Evolutionary conservation across 2,888 invertebrate genomes (phyloP), one percentile per base, ranked within the genome.

Genomic region (Eudemis profundana): DNA sequence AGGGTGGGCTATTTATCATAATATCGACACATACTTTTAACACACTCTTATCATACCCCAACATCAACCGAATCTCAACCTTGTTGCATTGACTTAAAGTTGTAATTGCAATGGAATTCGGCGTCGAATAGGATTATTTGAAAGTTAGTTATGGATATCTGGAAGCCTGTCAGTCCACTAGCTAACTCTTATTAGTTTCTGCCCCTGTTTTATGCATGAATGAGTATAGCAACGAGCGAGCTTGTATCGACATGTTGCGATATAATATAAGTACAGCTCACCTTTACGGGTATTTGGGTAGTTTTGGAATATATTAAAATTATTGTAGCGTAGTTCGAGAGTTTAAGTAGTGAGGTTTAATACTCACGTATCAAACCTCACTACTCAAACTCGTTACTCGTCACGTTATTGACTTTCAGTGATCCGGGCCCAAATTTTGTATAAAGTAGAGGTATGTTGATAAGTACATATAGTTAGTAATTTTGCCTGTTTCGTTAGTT

Each of bases 1-100:
- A 87, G 90, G 90, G 90, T 90, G 51, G 19, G 73, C 85, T 84
- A 87, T 90, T 89, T 89, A 90, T 90, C 89, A 90, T 89, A 90
- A 87, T 87, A 89, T 64, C 50, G 42, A 64, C 64, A 44, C 7
- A 12, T 36, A 36, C 4, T 21, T 44, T 8, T 27, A 5, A 2
- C 33, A 59, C 44, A 1, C 17, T 50, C 57, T 7, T 51, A 64
- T 59, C 27, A 14, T 8, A 7, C 36, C 15, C 1, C 19, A 4
- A 12, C 4, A 17, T 5, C 5, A 8, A 80, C 74, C 7, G 7
- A 44, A 64, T 5, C 27, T 12, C 1, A n/a, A 12, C 57, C 17
- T 59, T 47, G 7, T 12, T 1, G 5, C 0, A 8, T n/a, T 12
- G 1, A 4, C 3, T 23, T 42, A 7, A 42, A 19, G 49, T 27